Conservation (phyloP, 2,888 invertebrate genomes). For the Cataglyphis altisquamis region DNA sequence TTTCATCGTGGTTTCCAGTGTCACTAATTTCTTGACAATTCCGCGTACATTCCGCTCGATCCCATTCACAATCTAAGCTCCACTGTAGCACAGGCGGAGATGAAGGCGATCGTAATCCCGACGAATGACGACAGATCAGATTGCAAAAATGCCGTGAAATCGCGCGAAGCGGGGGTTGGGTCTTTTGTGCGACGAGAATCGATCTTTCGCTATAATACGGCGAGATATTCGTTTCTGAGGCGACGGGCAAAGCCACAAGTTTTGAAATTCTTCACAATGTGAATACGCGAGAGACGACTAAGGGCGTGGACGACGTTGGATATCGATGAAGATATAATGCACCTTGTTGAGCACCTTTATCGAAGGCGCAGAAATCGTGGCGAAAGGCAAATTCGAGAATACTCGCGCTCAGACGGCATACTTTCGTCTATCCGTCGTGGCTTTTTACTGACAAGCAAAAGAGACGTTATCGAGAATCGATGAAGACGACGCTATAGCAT, state of each 20-base stretch:
- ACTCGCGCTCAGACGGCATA: not conserved
- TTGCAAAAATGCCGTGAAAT: conserved; percentile 66
- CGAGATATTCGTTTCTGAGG: conserved; percentile 59
- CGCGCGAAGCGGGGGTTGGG: conserved; percentile 37
- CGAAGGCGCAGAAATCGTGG: conserved; percentile 53
- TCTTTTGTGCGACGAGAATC: conserved; percentile 68
- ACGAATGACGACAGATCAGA: conserved; percentile 66
- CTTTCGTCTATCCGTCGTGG: conserved; percentile 12
- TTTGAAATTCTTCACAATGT: conserved; percentile 70
- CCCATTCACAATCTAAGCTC: conserved; percentile 27
- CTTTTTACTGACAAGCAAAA: conserved; percentile 24
- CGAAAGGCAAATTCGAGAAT: conserved; percentile 44
- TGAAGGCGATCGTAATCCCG: conserved; percentile 54
- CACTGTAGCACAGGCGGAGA: conserved; percentile 21
- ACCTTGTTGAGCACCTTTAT: conserved; percentile 66
- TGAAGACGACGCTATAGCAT: conserved; percentile 2
- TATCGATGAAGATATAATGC: conserved; percentile 69
- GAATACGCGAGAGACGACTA: conserved; percentile 29
- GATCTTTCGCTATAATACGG: conserved; percentile 65
- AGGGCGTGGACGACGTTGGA: conserved; percentile 54
- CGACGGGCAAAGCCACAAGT: conserved; percentile 64
- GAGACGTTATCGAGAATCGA: conserved; percentile 50
- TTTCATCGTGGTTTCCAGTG: not conserved
- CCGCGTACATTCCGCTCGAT: not conserved
- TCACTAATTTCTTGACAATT: conserved; percentile 31